Conservation (phyloP, 2,797 vertebrate genomes). For the Otolemur crassicaudatus region DNA sequence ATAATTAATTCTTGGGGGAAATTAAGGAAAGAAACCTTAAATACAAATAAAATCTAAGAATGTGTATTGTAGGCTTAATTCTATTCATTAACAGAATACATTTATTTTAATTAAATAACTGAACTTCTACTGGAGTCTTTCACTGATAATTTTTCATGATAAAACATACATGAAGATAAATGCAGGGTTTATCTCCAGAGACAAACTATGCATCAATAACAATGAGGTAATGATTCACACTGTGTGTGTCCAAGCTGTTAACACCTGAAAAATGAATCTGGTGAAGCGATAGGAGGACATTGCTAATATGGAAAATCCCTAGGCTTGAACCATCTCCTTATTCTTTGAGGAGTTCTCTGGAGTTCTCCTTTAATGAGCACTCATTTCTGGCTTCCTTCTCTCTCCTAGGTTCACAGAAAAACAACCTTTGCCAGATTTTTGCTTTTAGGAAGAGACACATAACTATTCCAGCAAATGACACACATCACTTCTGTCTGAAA, state of each 20-base stretch:
- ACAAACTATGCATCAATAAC: slow-evolving; percentile 59
- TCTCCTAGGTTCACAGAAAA: background rate
- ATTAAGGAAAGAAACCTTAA: slow-evolving; percentile 72
- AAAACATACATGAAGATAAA: slow-evolving; percentile 66
- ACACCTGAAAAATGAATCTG: slow-evolving; percentile 63
- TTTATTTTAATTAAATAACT: slow-evolving; percentile 84
- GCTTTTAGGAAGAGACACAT: background rate
- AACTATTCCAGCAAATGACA: background rate
- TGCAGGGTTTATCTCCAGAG: slow-evolving; percentile 68
- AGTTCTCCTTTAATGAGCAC: background rate
- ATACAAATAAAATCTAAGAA: slow-evolving; percentile 84
- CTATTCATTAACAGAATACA: slow-evolving; percentile 78
- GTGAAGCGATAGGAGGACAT: background rate
- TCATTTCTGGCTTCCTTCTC: background rate
- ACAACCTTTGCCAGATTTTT: background rate
- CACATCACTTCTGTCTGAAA: background rate
- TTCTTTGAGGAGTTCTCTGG: background rate
- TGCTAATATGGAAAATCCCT: slow-evolving; percentile 39
- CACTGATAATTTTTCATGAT: slow-evolving; percentile 58
- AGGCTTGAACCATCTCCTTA: slow-evolving; percentile 55
- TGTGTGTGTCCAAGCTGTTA: slow-evolving; percentile 60
- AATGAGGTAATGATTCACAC: slow-evolving; percentile 55
- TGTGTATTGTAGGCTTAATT: slow-evolving; percentile 82
- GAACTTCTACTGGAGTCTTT: slow-evolving; percentile 57
- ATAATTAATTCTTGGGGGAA: slow-evolving; percentile 85